Evolutionary conservation across 2,888 invertebrate genomes (phyloP).

Genomic region (Ennomos fuscantarius): DNA sequence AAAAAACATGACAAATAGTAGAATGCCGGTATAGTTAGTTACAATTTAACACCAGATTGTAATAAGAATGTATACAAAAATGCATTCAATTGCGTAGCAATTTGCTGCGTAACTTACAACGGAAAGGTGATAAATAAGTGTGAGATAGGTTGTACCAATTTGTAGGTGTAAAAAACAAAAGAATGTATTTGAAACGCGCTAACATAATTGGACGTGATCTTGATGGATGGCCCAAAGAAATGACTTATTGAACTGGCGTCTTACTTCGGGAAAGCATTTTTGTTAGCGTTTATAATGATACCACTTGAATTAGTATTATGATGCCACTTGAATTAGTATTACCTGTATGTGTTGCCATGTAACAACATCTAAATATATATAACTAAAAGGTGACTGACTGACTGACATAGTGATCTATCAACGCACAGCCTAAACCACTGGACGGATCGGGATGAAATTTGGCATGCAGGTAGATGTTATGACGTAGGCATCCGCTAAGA

Average conservation of each 20-base stretch:
- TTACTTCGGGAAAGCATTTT: conserved; percentile 19
- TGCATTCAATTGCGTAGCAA: neutral
- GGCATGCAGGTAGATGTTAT: too few species aligned
- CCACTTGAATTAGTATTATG: too few species aligned
- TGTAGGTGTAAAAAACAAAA: conserved; percentile 42
- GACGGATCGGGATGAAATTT: too few species aligned
- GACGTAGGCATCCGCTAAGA: too few species aligned
- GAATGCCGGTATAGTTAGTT: neutral
- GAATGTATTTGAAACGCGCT: conserved; percentile 55
- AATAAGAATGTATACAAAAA: neutral
- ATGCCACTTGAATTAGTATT: too few species aligned
- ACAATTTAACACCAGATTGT: neutral
- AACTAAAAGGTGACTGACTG: too few species aligned
- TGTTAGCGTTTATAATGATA: conserved; percentile 10
- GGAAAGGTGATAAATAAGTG: neutral
- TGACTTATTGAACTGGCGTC: conserved; percentile 20
- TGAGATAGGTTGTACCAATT: neutral
- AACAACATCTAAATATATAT: too few species aligned
- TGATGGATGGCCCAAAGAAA: conserved; percentile 56
- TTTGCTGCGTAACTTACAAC: neutral
- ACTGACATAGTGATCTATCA: too few species aligned
- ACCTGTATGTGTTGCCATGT: too few species aligned
- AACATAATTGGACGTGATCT: conserved; percentile 60
- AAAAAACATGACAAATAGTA: conserved; percentile 30
- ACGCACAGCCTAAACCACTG: too few species aligned